Conservation (phyloP, 2,797 vertebrate species). For the Silurus aristotelis region DNA sequence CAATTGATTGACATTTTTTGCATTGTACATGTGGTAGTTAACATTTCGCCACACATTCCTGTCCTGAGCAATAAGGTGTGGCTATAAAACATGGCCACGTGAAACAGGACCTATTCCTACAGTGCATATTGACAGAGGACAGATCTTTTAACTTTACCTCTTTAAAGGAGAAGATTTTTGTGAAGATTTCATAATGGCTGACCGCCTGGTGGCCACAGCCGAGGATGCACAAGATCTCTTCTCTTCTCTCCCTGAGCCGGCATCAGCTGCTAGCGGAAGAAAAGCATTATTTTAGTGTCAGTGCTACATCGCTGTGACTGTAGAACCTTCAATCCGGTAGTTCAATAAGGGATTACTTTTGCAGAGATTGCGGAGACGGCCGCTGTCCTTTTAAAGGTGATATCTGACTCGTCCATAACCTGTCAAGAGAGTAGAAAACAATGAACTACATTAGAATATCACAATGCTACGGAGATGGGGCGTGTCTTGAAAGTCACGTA, state of each 20-base stretch:
- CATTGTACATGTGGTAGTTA: neutral
- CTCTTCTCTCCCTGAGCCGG: constrained; percentile 66
- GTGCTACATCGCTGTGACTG: neutral
- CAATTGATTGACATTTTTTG: neutral
- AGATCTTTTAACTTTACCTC: constrained; percentile 76
- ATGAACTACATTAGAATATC: neutral
- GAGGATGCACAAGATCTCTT: constrained; percentile 88
- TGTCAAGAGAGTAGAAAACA: constrained; percentile 54
- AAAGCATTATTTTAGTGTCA: constrained; percentile 5
- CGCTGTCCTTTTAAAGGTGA: constrained; percentile 89
- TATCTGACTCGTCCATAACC: constrained; percentile 88
- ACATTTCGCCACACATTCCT: neutral
- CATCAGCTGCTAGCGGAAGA: constrained; percentile 79
- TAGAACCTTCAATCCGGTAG: neutral
- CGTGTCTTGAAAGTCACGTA: too few relatives aligned
- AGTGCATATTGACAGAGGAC: neutral
- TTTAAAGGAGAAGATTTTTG: constrained; percentile 85
- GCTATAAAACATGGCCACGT: neutral
- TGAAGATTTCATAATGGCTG: constrained; percentile 89
- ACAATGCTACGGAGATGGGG: too few relatives aligned
- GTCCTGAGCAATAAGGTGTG: neutral
- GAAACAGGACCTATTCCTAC: neutral
- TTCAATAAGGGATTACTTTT: constrained; percentile 75
- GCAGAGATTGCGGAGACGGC: constrained; percentile 91
- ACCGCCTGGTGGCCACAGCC: constrained; percentile 87